A percentile compares a stretch with the other conserved stretches of the same genome.
phyloP scores from a whole-genome alignment of 2,888 invertebrate genomes.

The Aplocera efformata region DNA sequence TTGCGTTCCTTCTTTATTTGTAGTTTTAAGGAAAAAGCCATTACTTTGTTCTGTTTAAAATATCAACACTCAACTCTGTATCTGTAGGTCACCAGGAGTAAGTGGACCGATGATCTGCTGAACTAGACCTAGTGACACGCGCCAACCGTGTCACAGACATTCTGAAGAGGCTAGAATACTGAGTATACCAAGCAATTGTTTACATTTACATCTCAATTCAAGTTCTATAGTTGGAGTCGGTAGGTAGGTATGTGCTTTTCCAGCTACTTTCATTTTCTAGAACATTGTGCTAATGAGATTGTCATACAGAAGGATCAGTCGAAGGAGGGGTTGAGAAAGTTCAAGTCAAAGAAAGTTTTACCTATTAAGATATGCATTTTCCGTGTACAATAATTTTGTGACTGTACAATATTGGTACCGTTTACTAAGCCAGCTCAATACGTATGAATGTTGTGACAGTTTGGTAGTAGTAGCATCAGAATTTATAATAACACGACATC shows the following conservation, averaged over 20 bases:
- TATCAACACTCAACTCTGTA: not conserved
- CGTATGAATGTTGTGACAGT: no score
- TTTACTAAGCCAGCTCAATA: no score
- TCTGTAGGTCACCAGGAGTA: not conserved
- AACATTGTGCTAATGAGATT: slow-evolving; percentile 23
- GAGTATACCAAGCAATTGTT: slow-evolving; percentile 3
- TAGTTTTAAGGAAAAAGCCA: not conserved
- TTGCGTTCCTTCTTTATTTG: slow-evolving; percentile 4
- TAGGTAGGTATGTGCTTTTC: slow-evolving; percentile 5
- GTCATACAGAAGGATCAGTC: slow-evolving; percentile 26
- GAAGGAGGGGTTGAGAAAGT: slow-evolving; percentile 26
- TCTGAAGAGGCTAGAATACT: slow-evolving; percentile 11
- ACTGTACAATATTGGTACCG: no score
- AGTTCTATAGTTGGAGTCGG: not conserved
- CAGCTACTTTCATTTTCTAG: slow-evolving; percentile 35
- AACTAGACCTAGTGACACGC: slow-evolving; percentile 16
- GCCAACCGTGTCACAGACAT: slow-evolving; percentile 20
- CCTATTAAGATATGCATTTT: not conserved
- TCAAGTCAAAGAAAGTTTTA: slow-evolving; percentile 12
- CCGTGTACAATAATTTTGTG: no score
- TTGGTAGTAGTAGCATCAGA: no score
- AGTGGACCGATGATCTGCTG: slow-evolving; percentile 9
- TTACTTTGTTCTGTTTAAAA: not conserved
- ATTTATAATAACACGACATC: no score
- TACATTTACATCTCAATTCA: slow-evolving; percentile 8